These are phyloP conservation scores for Coregonus ussuriensis DNA, from an alignment of 2,797 vertebrate genomes.

Conservation along the genomic window DNA sequence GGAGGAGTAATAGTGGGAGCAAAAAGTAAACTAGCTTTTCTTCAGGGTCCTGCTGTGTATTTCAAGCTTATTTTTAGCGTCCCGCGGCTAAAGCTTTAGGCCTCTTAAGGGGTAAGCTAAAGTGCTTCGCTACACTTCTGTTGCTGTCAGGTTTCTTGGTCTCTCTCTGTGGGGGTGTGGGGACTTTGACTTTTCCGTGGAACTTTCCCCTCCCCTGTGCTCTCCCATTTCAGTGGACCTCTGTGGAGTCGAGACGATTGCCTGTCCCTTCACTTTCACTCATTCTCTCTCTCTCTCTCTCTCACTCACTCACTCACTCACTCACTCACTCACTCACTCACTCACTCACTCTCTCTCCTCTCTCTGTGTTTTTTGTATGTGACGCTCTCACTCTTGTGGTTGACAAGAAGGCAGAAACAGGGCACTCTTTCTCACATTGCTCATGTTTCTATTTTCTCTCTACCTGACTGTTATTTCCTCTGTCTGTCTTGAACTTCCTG, in stretches of 20 bases:
- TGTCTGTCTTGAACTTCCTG: constrained; percentile 17
- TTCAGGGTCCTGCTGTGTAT: constrained; percentile 26
- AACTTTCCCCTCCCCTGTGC: constrained; percentile 40
- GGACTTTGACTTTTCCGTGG: constrained; percentile 47
- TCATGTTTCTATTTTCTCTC: constrained; percentile 1
- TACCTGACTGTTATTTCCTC: constrained; percentile 3
- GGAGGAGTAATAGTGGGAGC: constrained; percentile 12
- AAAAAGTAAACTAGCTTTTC: constrained; percentile 22
- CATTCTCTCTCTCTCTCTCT: not conserved
- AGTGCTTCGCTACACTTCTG: constrained; percentile 40
- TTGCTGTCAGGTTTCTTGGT: constrained; percentile 51
- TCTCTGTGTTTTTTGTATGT: not conserved
- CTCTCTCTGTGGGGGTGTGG: constrained; percentile 28
- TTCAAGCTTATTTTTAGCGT: constrained; percentile 38
- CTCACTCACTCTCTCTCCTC: not conserved
- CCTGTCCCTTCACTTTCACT: not conserved
- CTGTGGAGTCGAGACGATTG: constrained; percentile 27
- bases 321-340: not conserved
- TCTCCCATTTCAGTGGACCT: constrained; percentile 25
- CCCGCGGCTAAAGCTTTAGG: constrained; percentile 29
- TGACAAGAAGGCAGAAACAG: not conserved
- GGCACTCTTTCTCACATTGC: not conserved
- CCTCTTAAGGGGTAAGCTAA: constrained; percentile 25
- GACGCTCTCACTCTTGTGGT: not conserved
- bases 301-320: too few relatives aligned